Evolutionary conservation across 2,888 invertebrate species (phyloP), one percentile per base, ranked within the genome.

Genomic region (Drosophila emarginata): DNA sequence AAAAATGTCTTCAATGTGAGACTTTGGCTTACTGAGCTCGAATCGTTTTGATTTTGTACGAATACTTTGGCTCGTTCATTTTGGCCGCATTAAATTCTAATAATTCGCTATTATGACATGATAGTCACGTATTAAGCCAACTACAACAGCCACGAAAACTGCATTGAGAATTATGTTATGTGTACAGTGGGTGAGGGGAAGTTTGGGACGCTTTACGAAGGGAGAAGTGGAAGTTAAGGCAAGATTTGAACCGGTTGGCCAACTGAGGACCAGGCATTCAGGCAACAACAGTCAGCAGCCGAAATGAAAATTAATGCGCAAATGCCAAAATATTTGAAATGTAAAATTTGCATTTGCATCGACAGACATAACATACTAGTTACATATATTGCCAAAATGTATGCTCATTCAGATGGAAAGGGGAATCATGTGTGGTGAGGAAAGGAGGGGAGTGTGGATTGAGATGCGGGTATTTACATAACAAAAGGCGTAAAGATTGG

Each of bases 81-180:
- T 76, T 64, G 74, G 71, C 78, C 83, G 78, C 83, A 84, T 84
- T 87, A 84, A 83, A 88, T 86, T 88, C 87, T 84, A 88, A 84
- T 84, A 84, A 86, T 83, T 88, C 83, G 84, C 87, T 84, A 83
- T 88, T 84, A 88, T 84, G 83, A 84, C 83, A 86, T 86, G 83
- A 88, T 84, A 84, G 88, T 84, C 88, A 84, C 88, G 88, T 86
- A 84, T 84, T 84, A 84, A 67, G 74, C 79, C 76, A 62, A 67
- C 72, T 61, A 36, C 61, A 65, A 58, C 70, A 64, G 26, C 64
- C 62, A 52, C 51, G 40, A 56, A 65, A 76, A 70, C 69, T 79
- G 83, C 72, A 72, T 79, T 82, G 62, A 77, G 85, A 88, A 87
- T 82, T 83, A 87, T 83, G 83, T 45, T 45, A 45, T 45, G 45